phyloP scores from a whole-genome alignment of 2,888 invertebrate species.

The Schizotus pectinicornis region DNA sequence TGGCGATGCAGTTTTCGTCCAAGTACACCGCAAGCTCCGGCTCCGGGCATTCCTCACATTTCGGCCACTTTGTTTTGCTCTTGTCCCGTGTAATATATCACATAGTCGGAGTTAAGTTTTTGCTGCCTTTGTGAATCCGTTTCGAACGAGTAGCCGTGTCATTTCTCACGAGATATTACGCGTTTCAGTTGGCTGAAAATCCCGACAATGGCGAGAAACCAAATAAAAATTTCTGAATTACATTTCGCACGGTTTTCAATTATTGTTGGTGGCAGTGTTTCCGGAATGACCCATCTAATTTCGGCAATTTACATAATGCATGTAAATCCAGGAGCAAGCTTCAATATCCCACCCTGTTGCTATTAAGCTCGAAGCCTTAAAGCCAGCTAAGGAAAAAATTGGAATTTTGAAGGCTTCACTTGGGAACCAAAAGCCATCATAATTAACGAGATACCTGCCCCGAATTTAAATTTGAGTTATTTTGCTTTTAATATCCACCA shows the following conservation, averaged over 20 bases:
- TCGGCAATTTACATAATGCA: slow-evolving; percentile 30
- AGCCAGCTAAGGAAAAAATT: slow-evolving; percentile 17
- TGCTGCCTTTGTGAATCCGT: slow-evolving; percentile 27
- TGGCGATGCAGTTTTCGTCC: neutral
- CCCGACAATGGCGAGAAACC: too few species aligned
- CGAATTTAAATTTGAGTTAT: slow-evolving; percentile 11
- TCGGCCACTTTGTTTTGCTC: slow-evolving; percentile 30
- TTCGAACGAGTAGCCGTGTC: slow-evolving; percentile 33
- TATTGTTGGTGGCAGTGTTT: too few species aligned
- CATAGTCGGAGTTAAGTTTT: slow-evolving; percentile 33
- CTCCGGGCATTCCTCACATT: slow-evolving; percentile 25
- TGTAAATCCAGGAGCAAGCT: slow-evolving; percentile 31
- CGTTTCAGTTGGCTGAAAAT: slow-evolving; percentile 10
- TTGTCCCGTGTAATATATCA: slow-evolving; percentile 35
- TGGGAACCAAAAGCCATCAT: slow-evolving; percentile 21
- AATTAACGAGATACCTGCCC: slow-evolving; percentile 24
- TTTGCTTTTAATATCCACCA: neutral
- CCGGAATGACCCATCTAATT: slow-evolving; percentile 1
- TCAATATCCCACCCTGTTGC: slow-evolving; percentile 18
- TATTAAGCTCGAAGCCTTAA: slow-evolving; percentile 5
- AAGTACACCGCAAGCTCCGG: slow-evolving; percentile 17
- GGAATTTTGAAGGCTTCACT: slow-evolving; percentile 20
- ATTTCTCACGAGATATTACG: slow-evolving; percentile 36
- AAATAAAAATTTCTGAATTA: too few species aligned
- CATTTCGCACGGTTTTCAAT: too few species aligned